Evolutionary conservation across 2,113 vertebrate species (phyloP).

Genomic region (Agapornis roseicollis): DNA sequence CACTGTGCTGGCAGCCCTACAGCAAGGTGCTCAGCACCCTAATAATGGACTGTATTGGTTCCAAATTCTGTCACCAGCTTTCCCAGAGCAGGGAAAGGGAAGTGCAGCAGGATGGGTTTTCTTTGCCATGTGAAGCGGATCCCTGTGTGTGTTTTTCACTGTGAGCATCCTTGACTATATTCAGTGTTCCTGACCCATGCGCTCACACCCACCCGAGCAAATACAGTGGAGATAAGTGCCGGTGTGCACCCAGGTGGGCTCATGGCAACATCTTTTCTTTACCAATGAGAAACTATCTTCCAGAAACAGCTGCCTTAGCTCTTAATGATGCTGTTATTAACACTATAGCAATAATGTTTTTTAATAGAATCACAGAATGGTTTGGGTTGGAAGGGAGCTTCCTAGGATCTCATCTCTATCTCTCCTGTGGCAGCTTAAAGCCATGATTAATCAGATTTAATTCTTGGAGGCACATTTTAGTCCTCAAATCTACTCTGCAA

Average conservation of each 20-base stretch:
- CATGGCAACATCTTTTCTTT: background rate
- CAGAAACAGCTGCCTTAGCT: background rate
- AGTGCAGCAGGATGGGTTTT: background rate
- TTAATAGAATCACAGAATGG: background rate
- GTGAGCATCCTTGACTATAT: rapidly evolving
- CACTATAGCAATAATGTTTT: background rate
- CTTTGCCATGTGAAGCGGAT: background rate
- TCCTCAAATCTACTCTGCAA: background rate
- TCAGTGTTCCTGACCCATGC: background rate
- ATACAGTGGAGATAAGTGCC: rapidly evolving
- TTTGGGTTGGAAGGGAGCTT: background rate
- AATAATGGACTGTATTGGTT: background rate
- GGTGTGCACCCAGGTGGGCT: rapidly evolving
- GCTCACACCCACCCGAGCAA: background rate
- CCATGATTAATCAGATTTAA: background rate
- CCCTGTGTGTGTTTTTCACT: background rate
- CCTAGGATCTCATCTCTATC: background rate
- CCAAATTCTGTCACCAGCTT: background rate
- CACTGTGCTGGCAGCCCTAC: rapidly evolving
- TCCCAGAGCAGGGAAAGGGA: background rate
- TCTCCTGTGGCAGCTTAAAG: background rate
- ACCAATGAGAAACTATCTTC: background rate
- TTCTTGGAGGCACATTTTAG: background rate
- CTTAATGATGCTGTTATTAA: background rate
- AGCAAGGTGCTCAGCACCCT: background rate